These are phyloP conservation scores for Muscicapa adusta DNA, from an alignment of 2,113 vertebrate genomes.

Conservation along the genomic window DNA sequence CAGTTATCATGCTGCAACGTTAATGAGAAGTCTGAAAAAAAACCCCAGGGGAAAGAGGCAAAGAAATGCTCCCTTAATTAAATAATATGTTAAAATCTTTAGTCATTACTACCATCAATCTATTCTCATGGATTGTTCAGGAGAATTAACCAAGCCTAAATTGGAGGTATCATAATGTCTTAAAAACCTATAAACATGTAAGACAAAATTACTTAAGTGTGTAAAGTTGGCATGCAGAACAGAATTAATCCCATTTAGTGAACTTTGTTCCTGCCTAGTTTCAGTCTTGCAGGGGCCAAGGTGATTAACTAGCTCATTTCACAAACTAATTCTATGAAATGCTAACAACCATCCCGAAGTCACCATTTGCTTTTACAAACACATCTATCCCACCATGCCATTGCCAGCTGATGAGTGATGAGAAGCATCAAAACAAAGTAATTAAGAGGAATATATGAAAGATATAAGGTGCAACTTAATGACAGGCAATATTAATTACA, in stretches of 20 bases:
- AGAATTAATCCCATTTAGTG: background rate
- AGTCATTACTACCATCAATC: background rate
- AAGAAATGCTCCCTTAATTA: constrained; percentile 1
- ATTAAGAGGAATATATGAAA: background rate
- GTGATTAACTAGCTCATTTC: background rate
- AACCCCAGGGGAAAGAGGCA: background rate
- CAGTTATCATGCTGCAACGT: background rate
- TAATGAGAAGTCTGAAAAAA: background rate
- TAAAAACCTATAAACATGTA: constrained; percentile 10
- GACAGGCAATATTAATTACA: background rate
- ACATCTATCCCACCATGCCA: background rate
- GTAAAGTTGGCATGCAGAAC: background rate
- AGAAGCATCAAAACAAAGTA: background rate
- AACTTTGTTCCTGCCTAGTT: background rate
- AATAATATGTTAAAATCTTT: constrained; percentile 1
- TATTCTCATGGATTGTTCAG: background rate
- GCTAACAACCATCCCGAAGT: background rate
- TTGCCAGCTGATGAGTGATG: background rate
- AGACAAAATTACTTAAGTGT: background rate
- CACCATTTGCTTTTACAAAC: background rate
- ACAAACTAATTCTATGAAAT: background rate
- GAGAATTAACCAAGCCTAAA: background rate
- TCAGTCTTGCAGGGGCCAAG: background rate
- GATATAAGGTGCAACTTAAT: background rate
- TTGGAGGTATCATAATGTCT: background rate